Evolutionary conservation across 2,113 vertebrate genomes (phyloP).

Genomic region (Hippocampus zosterae): DNA sequence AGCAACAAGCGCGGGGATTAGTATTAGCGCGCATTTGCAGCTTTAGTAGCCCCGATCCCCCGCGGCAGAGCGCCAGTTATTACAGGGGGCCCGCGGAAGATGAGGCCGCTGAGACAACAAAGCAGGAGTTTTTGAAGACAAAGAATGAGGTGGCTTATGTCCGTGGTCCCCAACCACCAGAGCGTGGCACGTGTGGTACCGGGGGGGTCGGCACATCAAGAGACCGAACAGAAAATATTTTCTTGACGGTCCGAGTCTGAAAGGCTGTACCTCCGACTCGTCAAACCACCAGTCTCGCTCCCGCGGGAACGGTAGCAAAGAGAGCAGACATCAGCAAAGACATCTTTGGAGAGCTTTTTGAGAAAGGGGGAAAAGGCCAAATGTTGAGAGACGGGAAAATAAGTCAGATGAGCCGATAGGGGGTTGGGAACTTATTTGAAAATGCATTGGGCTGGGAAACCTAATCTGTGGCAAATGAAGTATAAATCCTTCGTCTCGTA

Average conservation of each 20-base stretch:
- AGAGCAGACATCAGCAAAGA: background rate
- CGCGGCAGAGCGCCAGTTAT: constrained; percentile 43
- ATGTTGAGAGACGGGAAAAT: background rate
- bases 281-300: background rate
- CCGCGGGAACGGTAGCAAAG: background rate
- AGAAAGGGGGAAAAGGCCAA: background rate
- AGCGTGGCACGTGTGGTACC: background rate
- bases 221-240: background rate
- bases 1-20: constrained; percentile 22
- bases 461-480: background rate
- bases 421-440: background rate
- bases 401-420: background rate
- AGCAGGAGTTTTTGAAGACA: constrained; percentile 13
- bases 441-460: background rate
- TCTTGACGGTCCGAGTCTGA: background rate
- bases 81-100: constrained; percentile 36
- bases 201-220: too few species aligned
- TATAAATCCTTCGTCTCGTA: background rate
- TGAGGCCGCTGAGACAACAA: constrained; percentile 32
- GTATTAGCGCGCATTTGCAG: constrained; percentile 38
- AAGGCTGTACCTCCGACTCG: background rate
- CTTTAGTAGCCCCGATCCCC: constrained; percentile 47
- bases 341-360: background rate
- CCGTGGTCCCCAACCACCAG: background rate
- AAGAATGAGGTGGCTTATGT: constrained; percentile 15